Evolutionary conservation across 2,113 vertebrate genomes (phyloP).

Genomic region (Eurystomus gularis): DNA sequence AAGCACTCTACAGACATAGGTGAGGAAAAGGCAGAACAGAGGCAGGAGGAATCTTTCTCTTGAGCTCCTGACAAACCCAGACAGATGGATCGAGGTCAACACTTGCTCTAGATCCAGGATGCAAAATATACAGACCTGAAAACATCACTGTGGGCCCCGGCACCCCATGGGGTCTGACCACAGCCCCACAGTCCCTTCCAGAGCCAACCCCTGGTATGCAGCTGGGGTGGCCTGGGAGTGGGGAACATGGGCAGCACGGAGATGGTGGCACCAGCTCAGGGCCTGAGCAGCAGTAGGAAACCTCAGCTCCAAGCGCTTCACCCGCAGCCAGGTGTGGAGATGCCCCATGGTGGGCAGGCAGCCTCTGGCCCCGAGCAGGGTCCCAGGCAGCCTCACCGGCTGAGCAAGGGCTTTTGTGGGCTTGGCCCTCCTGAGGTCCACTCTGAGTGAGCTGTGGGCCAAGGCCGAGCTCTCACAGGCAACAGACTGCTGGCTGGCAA

Average conservation of each 20-base stretch:
- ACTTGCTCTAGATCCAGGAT: not conserved
- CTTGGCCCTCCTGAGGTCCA: not conserved
- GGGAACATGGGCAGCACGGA: not conserved
- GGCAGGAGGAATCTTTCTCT: not conserved
- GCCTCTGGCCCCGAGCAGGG: too few species aligned
- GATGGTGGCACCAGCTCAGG: not conserved
- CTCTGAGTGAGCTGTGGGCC: not conserved
- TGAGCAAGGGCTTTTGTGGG: not conserved
- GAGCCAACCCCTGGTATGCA: not conserved
- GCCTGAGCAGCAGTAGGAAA: not conserved
- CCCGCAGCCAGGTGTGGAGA: not conserved
- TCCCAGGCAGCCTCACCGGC: not conserved
- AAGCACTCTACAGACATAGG: not conserved
- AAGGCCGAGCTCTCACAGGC: not conserved
- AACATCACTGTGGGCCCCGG: accelerated
- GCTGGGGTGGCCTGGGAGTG: not conserved
- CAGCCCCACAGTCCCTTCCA: not conserved
- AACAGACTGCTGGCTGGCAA: not conserved
- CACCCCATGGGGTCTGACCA: accelerated
- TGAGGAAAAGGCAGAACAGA: not conserved
- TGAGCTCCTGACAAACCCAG: not conserved
- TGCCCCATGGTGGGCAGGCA: accelerated
- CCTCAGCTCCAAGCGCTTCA: accelerated
- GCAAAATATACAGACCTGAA: not conserved
- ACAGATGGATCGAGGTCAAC: accelerated